phyloP scores from a whole-genome alignment of 2,888 invertebrate genomes.

The Lacanobia oleracea region DNA sequence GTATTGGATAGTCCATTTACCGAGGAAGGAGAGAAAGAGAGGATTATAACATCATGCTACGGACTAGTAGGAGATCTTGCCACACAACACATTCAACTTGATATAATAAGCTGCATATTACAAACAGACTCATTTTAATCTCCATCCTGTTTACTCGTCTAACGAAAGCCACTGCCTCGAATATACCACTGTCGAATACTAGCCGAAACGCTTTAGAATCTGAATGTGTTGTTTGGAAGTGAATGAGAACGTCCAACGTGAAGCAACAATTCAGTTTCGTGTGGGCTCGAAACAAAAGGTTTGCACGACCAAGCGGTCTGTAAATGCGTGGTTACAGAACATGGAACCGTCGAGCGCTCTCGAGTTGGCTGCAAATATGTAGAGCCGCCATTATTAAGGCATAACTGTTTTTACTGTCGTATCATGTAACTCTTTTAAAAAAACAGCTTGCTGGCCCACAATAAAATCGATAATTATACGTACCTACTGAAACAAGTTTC shows the following conservation, averaged over 20 bases:
- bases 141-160: not conserved
- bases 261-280: constrained; percentile 41
- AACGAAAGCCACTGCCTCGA: constrained; percentile 12
- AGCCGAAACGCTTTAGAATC: not conserved
- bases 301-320: constrained; percentile 12
- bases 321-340: constrained; percentile 8
- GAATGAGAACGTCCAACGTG: constrained; percentile 30
- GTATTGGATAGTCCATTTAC: too few species aligned
- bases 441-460: too few species aligned
- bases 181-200: constrained; percentile 17
- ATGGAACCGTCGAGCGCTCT: not conserved
- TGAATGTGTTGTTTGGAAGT: constrained; percentile 27
- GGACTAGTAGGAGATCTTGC: too few species aligned
- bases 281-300: constrained; percentile 45
- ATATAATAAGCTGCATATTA: not conserved
- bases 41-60: too few species aligned
- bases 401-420: too few species aligned
- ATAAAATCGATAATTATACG: too few species aligned
- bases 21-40: too few species aligned
- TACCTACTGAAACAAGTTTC: too few species aligned
- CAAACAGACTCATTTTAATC: not conserved
- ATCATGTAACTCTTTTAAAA: too few species aligned
- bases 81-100: not conserved
- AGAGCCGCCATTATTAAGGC: too few species aligned
- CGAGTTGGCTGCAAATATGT: too few species aligned